Conservation (phyloP, 92 coral and sea anemone species). For the Zoanthus gigantus region DNA sequence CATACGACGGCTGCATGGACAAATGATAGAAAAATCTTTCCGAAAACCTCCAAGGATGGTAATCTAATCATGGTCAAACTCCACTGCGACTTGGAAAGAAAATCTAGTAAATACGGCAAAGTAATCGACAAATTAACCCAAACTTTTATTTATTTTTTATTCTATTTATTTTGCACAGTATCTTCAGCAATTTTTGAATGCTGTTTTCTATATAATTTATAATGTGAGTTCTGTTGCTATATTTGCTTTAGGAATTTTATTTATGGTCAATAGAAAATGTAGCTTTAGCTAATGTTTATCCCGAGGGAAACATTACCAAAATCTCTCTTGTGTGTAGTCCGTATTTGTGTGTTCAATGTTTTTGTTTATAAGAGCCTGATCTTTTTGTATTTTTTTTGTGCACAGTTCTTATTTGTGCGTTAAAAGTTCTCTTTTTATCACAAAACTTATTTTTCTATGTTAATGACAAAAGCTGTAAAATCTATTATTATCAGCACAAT, state of each 20-base stretch:
- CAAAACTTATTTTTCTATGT: slow-evolving; percentile 13
- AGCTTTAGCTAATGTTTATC: not conserved
- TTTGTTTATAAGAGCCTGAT: slow-evolving; percentile 4
- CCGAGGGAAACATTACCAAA: slow-evolving; percentile 1
- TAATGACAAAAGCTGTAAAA: slow-evolving; percentile 9
- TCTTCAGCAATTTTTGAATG: not conserved
- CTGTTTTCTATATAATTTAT: not conserved
- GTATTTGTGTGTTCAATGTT: not conserved
- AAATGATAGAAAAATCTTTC: slow-evolving; percentile 8
- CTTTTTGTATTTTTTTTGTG: not conserved
- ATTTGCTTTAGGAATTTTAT: slow-evolving; percentile 7
- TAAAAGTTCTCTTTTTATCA: not conserved
- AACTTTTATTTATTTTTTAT: not conserved
- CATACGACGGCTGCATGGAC: not conserved
- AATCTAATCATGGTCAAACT: not conserved
- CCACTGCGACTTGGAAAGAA: slow-evolving; percentile 18
- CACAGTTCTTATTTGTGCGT: not conserved
- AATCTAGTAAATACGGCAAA: not conserved
- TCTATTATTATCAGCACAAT: not conserved
- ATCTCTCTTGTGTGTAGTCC: not conserved
- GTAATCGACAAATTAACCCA: not conserved
- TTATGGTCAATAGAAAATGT: not conserved
- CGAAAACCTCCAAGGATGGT: not conserved
- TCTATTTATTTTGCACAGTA: not conserved
- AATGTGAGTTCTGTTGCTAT: not conserved